A percentile compares a stretch with the other conserved stretches of the same genome.
These are phyloP conservation scores for Hippoglossus stenolepis DNA, from an alignment of 2,113 vertebrate genomes.

Conservation along the genomic window DNA sequence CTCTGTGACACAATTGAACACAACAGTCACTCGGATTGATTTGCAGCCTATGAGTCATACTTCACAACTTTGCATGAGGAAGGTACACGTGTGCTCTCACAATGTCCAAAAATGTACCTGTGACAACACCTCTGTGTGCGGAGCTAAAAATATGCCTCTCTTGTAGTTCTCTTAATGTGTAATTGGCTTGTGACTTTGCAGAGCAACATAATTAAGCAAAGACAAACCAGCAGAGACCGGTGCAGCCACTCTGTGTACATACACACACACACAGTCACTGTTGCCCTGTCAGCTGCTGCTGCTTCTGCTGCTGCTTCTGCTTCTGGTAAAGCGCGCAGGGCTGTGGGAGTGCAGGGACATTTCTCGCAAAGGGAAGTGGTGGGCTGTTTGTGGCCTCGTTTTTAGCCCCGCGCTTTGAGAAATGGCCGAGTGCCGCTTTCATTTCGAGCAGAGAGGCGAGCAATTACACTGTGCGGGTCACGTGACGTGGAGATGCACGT, in stretches of 20 bases:
- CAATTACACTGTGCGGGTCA: constrained; percentile 62
- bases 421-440: constrained; percentile 72
- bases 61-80: constrained; percentile 11
- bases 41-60: neutral
- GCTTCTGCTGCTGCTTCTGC: constrained; percentile 63
- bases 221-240: constrained; percentile 61
- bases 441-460: constrained; percentile 62
- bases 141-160: constrained; percentile 29
- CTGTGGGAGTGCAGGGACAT: constrained; percentile 76
- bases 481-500: constrained; percentile 58
- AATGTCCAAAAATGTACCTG: constrained; percentile 1
- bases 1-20: neutral
- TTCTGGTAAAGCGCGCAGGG: constrained; percentile 73
- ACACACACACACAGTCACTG: constrained; percentile 32
- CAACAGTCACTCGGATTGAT: neutral
- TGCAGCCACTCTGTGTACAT: constrained; percentile 15
- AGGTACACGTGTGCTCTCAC: neutral
- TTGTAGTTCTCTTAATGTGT: constrained; percentile 41
- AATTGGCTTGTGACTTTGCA: constrained; percentile 60
- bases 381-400: constrained; percentile 63
- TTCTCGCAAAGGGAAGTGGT: constrained; percentile 79
- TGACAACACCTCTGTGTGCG: constrained; percentile 7
- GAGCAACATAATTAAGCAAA: constrained; percentile 55
- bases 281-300: constrained; percentile 67
- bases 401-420: constrained; percentile 69